Conservation (phyloP, 92 coral and sea anemone genomes). For the Blastomussa wellsi region DNA sequence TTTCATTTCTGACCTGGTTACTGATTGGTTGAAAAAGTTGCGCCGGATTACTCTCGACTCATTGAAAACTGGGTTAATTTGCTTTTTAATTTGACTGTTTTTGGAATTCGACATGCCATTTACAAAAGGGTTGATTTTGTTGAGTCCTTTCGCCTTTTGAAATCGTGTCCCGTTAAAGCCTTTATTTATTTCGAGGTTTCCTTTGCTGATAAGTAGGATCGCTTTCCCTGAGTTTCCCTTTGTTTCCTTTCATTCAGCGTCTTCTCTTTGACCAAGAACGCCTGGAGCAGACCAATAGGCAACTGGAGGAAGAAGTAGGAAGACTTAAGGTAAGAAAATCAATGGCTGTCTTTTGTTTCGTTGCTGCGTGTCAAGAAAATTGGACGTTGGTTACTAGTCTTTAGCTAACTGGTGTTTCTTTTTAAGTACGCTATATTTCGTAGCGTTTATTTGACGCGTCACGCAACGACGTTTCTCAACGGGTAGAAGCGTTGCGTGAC, state of each 20-base stretch:
- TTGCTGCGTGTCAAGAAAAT: background rate
- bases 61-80: too few relatives aligned
- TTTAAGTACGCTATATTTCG: too few relatives aligned
- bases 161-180: background rate
- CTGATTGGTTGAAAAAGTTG: too few relatives aligned
- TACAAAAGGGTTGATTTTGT: too few relatives aligned
- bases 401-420: too few relatives aligned
- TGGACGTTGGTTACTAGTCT: too few relatives aligned
- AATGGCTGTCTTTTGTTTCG: background rate
- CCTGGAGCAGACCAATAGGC: conserved; percentile 68
- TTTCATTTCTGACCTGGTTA: too few relatives aligned
- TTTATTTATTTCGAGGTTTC: too few relatives aligned
- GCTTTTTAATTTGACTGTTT: background rate
- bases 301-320: conserved; percentile 79
- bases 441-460: background rate
- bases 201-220: too few relatives aligned
- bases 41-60: too few relatives aligned
- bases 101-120: background rate
- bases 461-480: background rate
- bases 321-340: conserved; percentile 62
- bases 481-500: background rate
- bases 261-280: conserved; percentile 76
- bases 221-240: background rate
- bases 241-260: conserved; percentile 59
- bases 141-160: background rate